Evolutionary conservation across 2,888 invertebrate species (phyloP), one percentile per base, ranked within the genome.

Genomic region (Andrena minutula): DNA sequence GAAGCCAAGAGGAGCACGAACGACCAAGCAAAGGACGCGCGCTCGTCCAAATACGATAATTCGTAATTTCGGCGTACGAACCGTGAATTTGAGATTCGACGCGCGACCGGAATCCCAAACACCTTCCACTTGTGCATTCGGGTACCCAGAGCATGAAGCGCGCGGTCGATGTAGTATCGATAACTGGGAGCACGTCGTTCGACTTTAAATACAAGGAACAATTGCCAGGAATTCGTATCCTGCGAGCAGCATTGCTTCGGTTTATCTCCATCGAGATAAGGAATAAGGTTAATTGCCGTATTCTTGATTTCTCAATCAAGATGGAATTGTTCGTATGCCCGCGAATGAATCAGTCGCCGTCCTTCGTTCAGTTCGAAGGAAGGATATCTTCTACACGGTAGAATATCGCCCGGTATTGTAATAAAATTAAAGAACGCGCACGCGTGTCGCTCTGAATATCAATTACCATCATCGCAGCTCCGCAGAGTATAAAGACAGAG

Each of bases 1-100:
- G 80, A 80, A 80, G 68, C 79, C 20, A 47, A 20, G 23, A 53
- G 7, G 58, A 51, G 23, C 72, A 68, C 80, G 71, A 77, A 77
- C 47, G 66, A 35, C n/a, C 32, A 65, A 20, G 70, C 47, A 77
- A 73, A 80, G 80, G 80, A 72, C 72, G 72, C 79, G 72, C 26
- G 53, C 49, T 70, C 75, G 56, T 41, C 30, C 63, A 41, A 73
- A 79, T 41, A 56, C 79, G 71, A 61, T 78, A 80, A 79, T 79
- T 79, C 56, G 56, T 64, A 73, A 80, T 79, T 79, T 79, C 80
- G 56, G 16, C 10, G 68, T 23, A 70, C 74, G 74, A 77, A 49
- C 23, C 10, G 49, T 26, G 78, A 69, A 73, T 81, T 49, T 23
- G 6, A n/a, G 51, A 73, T 79, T 60, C 60, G 69, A 64, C 8